These are phyloP conservation scores for Harmothoe impar DNA, from an alignment of 2,888 invertebrate genomes.

Conservation along the genomic window DNA sequence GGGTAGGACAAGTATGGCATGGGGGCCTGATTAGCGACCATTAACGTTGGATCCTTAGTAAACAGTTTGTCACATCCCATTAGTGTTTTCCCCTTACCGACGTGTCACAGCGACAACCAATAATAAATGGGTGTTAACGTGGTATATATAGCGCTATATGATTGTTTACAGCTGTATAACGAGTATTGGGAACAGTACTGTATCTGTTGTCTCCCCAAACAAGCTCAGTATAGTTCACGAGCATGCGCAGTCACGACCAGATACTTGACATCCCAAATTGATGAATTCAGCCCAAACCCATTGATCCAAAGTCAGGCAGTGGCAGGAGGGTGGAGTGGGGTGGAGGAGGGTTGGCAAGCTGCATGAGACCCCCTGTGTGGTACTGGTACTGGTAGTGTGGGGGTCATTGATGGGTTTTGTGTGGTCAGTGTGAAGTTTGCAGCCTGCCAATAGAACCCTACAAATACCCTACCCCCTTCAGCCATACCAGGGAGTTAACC, in stretches of 20 bases:
- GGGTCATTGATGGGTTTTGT: not conserved
- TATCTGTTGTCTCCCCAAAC: not conserved
- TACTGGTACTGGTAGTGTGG: not conserved
- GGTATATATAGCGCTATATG: too few species aligned
- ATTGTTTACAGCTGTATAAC: too few species aligned
- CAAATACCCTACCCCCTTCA: not conserved
- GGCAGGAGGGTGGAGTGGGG: not conserved
- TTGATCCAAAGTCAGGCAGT: conserved; percentile 6
- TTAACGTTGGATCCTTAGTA: too few species aligned
- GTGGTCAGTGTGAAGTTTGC: conserved; percentile 16
- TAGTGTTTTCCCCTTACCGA: too few species aligned
- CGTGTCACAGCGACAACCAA: too few species aligned
- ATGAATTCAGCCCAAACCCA: not conserved
- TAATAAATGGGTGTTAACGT: too few species aligned
- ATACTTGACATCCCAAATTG: conserved; percentile 27
- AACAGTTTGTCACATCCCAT: too few species aligned
- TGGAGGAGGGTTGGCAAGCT: not conserved
- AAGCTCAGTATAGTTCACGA: not conserved
- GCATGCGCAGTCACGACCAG: not conserved
- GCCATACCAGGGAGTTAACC: not conserved
- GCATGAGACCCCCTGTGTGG: not conserved
- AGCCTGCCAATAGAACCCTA: conserved; percentile 11
- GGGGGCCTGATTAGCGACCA: too few species aligned
- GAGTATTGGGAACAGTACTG: not conserved
- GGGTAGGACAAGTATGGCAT: too few species aligned